These are phyloP conservation scores for Stigmatopora nigra DNA, from an alignment of 2,113 vertebrate genomes.

Conservation along the genomic window DNA sequence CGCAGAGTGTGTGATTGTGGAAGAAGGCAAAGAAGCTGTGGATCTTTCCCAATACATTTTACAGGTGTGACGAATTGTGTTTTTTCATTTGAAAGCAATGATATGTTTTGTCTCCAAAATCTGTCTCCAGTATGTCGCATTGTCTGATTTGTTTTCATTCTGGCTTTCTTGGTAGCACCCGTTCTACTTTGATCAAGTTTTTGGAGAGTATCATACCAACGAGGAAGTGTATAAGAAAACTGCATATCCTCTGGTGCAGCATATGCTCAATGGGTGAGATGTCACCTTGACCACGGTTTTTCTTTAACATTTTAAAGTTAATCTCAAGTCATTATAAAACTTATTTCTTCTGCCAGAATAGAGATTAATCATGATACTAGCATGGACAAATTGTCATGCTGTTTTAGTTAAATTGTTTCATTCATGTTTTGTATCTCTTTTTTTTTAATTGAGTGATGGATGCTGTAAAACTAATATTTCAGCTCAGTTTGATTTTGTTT, in stretches of 20 bases:
- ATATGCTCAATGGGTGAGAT: slow-evolving; percentile 82
- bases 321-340: not conserved
- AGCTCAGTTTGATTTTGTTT: not conserved
- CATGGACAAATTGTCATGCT: too few relatives aligned
- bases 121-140: too few relatives aligned
- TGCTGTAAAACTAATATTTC: not conserved
- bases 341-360: not conserved
- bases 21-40: slow-evolving; percentile 83
- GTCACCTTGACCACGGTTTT: not conserved
- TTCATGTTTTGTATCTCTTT: too few relatives aligned
- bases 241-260: slow-evolving; percentile 82
- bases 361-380: too few relatives aligned
- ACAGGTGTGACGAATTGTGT: slow-evolving; percentile 66
- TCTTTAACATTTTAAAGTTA: not conserved
- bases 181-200: slow-evolving; percentile 92
- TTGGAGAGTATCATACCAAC: slow-evolving; percentile 81
- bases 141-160: not conserved
- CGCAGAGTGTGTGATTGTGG: slow-evolving; percentile 75
- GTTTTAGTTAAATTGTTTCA: too few relatives aligned
- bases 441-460: too few relatives aligned
- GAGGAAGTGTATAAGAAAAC: slow-evolving; percentile 84
- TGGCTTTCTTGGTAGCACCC: slow-evolving; percentile 71
- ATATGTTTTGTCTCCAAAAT: not conserved
- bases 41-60: slow-evolving; percentile 84
- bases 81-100: not conserved